A percentile compares a stretch with the other conserved stretches of the same genome.
These are phyloP conservation scores for Matsumyia berberina DNA, from an alignment of 2,888 invertebrate genomes.

Conservation along the genomic window DNA sequence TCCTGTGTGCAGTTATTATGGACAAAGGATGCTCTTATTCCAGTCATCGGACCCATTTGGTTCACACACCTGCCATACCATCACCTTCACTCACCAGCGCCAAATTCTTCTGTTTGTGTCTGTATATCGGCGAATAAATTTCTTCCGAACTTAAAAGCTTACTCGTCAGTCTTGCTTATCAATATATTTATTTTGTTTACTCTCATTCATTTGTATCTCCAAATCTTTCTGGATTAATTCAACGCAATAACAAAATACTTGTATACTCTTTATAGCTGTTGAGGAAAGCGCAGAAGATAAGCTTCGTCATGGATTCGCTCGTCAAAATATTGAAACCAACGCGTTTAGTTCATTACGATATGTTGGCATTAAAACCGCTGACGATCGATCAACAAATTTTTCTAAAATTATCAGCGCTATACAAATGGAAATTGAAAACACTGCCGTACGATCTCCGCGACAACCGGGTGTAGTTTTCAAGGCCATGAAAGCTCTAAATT, in stretches of 20 bases:
- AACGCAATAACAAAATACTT: neutral
- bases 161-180: neutral
- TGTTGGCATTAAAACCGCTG: conserved; percentile 86
- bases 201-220: neutral
- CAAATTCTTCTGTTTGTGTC: too few species aligned
- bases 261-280: conserved; percentile 83
- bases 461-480: conserved; percentile 88
- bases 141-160: too few species aligned
- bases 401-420: conserved; percentile 86
- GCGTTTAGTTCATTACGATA: conserved; percentile 90
- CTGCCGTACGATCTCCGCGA: conserved; percentile 89
- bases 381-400: conserved; percentile 86
- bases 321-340: conserved; percentile 87
- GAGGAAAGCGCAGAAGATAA: conserved; percentile 87
- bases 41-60: too few species aligned
- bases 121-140: too few species aligned
- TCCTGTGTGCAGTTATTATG: too few species aligned
- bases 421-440: conserved; percentile 88
- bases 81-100: too few species aligned
- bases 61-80: too few species aligned
- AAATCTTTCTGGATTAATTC: neutral
- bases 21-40: too few species aligned
- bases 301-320: conserved; percentile 87
- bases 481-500: conserved; percentile 90
- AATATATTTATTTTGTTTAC: neutral